These are phyloP conservation scores for Idaea straminata DNA, from an alignment of 2,888 invertebrate genomes.

Conservation along the genomic window DNA sequence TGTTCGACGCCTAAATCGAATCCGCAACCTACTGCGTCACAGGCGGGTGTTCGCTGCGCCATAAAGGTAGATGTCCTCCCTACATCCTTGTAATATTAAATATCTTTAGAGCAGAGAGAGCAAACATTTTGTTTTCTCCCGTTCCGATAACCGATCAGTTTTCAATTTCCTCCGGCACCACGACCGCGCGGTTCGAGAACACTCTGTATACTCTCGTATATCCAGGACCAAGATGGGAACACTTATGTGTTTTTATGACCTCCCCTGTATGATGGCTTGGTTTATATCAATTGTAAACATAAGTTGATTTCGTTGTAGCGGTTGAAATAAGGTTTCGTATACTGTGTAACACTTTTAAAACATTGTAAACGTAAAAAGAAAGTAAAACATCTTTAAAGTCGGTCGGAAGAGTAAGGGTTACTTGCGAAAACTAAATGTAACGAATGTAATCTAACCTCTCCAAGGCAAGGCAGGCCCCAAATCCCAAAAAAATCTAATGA, in stretches of 20 bases:
- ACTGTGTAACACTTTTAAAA: too few relatives aligned
- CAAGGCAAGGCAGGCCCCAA: too few relatives aligned
- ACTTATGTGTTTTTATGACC: background rate
- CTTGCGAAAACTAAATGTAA: too few relatives aligned
- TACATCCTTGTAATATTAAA: background rate
- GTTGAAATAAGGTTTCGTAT: background rate
- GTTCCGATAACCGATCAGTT: constrained; percentile 1
- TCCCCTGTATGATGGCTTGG: background rate
- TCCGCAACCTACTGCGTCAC: too few relatives aligned
- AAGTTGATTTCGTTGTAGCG: background rate
- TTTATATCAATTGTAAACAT: background rate
- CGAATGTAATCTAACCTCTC: too few relatives aligned
- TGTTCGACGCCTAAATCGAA: too few relatives aligned
- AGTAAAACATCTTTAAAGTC: too few relatives aligned
- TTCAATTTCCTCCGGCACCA: background rate
- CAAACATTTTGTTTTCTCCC: constrained; percentile 1
- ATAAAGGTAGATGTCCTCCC: background rate
- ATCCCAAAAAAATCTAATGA: too few relatives aligned
- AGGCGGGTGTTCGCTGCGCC: too few relatives aligned
- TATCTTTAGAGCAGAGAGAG: background rate
- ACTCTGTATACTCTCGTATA: background rate
- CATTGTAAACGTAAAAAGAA: too few relatives aligned
- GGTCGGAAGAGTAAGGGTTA: too few relatives aligned
- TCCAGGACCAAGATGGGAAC: background rate
- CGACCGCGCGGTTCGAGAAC: background rate